Percentiles rank a stretch among this genome's conserved stretches.
These are phyloP conservation scores for Chlamydotis undulata DNA, from an alignment of 2,113 vertebrate genomes.

Conservation along the genomic window DNA sequence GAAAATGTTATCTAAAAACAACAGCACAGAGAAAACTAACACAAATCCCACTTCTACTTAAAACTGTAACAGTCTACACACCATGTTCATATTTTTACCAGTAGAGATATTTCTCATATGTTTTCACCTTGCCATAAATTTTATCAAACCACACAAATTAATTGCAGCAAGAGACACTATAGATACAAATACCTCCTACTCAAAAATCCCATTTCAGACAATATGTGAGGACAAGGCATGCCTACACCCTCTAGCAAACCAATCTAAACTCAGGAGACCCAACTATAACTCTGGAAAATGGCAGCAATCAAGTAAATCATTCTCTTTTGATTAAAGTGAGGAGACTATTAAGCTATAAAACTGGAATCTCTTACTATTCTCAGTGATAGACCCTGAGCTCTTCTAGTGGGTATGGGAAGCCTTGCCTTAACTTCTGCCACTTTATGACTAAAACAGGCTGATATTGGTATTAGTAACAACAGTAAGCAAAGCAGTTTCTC, in stretches of 20 bases:
- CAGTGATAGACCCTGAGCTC: neutral
- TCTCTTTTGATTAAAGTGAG: neutral
- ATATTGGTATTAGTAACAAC: neutral
- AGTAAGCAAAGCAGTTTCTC: neutral
- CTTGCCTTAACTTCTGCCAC: neutral
- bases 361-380: neutral
- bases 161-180: neutral
- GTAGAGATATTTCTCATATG: neutral
- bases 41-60: neutral
- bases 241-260: neutral
- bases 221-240: neutral
- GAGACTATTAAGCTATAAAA: neutral
- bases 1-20: neutral
- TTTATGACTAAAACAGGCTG: neutral
- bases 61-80: neutral
- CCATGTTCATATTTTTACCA: neutral
- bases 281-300: neutral
- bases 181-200: neutral
- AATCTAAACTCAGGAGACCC: neutral
- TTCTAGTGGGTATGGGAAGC: neutral
- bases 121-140: neutral
- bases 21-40: neutral
- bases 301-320: neutral
- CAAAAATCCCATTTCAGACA: neutral
- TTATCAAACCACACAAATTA: neutral